Evolutionary conservation across 2,113 vertebrate species (phyloP), one percentile per base, ranked within the genome.

Genomic region (Pelusios castaneus): DNA sequence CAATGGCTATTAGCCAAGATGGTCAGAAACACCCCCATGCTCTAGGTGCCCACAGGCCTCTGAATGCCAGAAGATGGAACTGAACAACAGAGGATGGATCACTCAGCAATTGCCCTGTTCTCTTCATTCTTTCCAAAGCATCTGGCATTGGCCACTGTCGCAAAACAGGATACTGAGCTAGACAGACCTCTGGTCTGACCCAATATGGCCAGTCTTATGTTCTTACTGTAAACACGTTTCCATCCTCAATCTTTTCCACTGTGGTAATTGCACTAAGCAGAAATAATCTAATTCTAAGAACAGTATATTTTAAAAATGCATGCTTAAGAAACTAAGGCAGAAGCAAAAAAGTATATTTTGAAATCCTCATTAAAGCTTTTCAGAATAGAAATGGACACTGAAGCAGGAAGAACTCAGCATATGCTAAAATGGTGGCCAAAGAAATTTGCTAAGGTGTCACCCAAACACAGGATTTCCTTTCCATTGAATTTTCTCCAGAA

Each of bases 401-500:
- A 93, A 91, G 81, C 76, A 93, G 89, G 17, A 90, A 63, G 52
- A 96, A 91, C 87, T 63, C 52, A 54, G 80, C 3, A 0, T 22
- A 55, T 0, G 0, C 34, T 91, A 89, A 54, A 81, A 87, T 5
- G 73, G 63, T 14, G 70, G 89, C 0, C 0, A 91, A 34, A 92
- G 25, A 56, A 22, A 31, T 31, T 54, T 43, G 81, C 38, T 4
- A 54, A 87, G 16, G 60, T 80, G 43, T 79, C n/a, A 45, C 52
- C 43, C 54, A 77, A 76, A 89, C 88, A 70, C 55, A 89, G 70
- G 91, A 88, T 54, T 94, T 9, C 47, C 76, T 89, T 47, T 31
- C 94, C 76, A 93, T 94, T 94, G 70, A 96, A 79, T 8, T 88
- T 1, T n/a, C 51, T 70, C 89, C 58, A 73, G 89, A 92, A 96